Base-by-base conservation (phyloP, 23 tunicate species). In the Ascidia mentula region DNA sequence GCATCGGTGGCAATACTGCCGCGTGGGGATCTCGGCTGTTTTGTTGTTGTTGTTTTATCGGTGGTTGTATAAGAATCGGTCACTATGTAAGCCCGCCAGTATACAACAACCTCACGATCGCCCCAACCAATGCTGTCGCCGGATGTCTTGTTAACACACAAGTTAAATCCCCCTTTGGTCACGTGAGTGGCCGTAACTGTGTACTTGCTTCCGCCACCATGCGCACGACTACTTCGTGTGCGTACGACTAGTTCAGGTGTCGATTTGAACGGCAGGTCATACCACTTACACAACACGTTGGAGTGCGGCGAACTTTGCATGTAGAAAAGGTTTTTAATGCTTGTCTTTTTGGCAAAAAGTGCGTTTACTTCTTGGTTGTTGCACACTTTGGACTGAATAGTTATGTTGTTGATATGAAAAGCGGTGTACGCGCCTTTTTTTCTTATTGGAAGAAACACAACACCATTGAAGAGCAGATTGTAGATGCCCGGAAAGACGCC, bases 251-350 rank as follows among this genome's bases (percentile, higher is more conserved):
- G n/a, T 5, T 38, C 7, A 8, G 78, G 78, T 6, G 78, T 36
- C 22, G 36, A 5, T 5, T 33, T 6, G 37, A 74, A 74, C 1
- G 22, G 33, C 33, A 79, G 35, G 2, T 2, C 37, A 17, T 22
- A 1, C 82, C 82, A 79, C 6, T 34, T 24, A 34, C 82, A 79
- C 59, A 45, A 60, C 40, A 37, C 31, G 69, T 33, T 79, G 34
- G 45, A 34, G 74, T 35, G 34, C 13, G 82, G 73, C 26, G 82
- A 79, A 9, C 34, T 7, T 5, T 4, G 38, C 6, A 74, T 4
- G 24, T 17, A 34, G 30, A 71, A 71, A 3, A 36, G 75, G 2
- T 22, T 35, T 71, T 6, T 71, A 36, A 53, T 20, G 4, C 24
- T 26, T 26, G 7, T 9, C 22, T 28, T 26, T 3, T 20, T 3